phyloP scores from a whole-genome alignment of 2,113 vertebrate species.

The Heptranchias perlo region DNA sequence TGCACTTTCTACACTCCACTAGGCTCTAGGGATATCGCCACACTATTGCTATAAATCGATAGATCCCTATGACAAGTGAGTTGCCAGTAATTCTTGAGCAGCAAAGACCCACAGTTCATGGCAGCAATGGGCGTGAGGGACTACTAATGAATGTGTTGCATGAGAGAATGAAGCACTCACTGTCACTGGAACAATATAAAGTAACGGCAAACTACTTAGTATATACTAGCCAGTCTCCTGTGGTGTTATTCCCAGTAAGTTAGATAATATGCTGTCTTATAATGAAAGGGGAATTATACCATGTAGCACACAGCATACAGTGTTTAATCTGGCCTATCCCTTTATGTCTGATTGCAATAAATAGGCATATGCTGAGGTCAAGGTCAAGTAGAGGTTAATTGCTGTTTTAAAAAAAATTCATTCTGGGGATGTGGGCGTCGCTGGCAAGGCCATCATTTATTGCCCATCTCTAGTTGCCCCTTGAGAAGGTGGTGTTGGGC shows the following conservation, averaged over 20 bases:
- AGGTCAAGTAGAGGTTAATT: background rate
- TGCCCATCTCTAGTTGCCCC: too few relatives aligned
- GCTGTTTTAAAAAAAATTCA: too few relatives aligned
- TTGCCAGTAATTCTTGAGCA: background rate
- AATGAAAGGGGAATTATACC: background rate
- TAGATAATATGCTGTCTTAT: background rate
- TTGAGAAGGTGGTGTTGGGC: too few relatives aligned
- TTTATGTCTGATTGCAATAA: background rate
- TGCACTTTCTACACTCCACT: too few relatives aligned
- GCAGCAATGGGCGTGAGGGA: background rate
- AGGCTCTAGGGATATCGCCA: too few relatives aligned
- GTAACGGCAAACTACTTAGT: background rate
- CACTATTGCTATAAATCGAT: background rate
- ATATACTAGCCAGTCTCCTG: background rate
- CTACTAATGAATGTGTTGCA: background rate
- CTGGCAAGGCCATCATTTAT: too few relatives aligned
- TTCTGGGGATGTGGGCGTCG: too few relatives aligned
- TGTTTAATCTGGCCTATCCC: background rate
- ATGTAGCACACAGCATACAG: background rate
- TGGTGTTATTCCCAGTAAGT: background rate
- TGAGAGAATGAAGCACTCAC: background rate
- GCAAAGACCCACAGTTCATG: background rate
- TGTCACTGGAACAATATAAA: background rate
- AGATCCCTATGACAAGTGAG: background rate
- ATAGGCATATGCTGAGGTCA: background rate